Conservation (phyloP, 1,140 invertebrate genomes). For the Meteorus sp. region DNA sequence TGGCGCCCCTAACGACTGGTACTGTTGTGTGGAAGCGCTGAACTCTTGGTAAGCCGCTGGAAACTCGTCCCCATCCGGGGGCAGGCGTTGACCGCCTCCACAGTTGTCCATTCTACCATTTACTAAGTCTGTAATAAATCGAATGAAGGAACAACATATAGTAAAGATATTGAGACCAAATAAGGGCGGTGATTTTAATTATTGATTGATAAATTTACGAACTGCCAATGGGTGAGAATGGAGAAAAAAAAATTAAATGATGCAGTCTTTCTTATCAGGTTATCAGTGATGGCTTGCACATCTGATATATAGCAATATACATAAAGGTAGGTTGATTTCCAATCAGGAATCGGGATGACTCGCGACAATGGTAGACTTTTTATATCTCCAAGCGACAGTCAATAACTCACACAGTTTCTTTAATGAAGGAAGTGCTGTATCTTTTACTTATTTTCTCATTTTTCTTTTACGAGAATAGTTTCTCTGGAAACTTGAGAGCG, state of each 20-base stretch:
- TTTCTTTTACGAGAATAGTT: too few relatives aligned
- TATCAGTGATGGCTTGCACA: constrained; percentile 2
- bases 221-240: not conserved
- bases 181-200: too few relatives aligned
- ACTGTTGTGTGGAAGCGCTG: constrained; percentile 35
- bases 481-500: not conserved
- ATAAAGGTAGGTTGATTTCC: constrained; percentile 10
- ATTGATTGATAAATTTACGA: not conserved
- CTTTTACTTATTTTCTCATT: not conserved
- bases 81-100: constrained; percentile 64
- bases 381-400: not conserved
- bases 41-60: constrained; percentile 74
- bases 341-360: not conserved
- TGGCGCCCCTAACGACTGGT: constrained; percentile 36
- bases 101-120: constrained; percentile 55
- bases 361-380: not conserved
- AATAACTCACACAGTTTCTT: not conserved
- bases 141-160: not conserved
- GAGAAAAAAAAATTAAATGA: not conserved
- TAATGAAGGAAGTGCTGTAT: not conserved
- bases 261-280: not conserved
- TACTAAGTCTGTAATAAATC: constrained; percentile 36
- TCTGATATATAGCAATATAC: not conserved
- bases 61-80: constrained; percentile 87
- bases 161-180: too few relatives aligned